Base-by-base conservation (phyloP, 2,797 vertebrate species). In the Manis crassicaudata region DNA sequence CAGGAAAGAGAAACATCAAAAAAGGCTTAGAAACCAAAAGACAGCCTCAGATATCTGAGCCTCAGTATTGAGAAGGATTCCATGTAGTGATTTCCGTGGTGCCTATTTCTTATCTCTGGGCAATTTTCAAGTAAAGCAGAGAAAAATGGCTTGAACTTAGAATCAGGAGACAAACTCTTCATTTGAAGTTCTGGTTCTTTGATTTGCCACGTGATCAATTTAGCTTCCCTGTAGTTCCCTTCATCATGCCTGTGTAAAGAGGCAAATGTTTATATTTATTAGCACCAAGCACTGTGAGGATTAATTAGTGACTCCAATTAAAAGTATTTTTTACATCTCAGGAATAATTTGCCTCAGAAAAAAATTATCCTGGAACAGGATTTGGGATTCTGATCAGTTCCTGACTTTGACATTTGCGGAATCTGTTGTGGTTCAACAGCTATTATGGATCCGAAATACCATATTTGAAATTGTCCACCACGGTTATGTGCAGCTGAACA, bases 241-340 rank as follows among this genome's bases (percentile, higher is more conserved):
- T 90, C 37, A n/a, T 54, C 52, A 9, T 23, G 76, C 56, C n/a
- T 85, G 35, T 21, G 14, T 37, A 63, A 93, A n/a, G 54, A 76
- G 54, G 29, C 25, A 75, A 52, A 1, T 77, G 73, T 91, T 92
- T 60, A 21, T 73, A 40, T 76, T 91, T 90, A 83, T 35, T 29
- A 50, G 25, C 2, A 29, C 50, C 6, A 20, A 92, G 17, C 14
- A 18, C 25, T 52, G 1, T 67, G 88, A 90, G 37, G 25, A 67
- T 94, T 87, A 80, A 77, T 95, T 95, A 91, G 21, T 84, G 68
- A 60, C 72, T 88, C 35, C 72, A 52, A 56, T 82, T 93, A 86
- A 37, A 92, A 94, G 63, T 40, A 23, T 54, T 75, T 56, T 65
- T 63, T 81, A 93, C 94, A 50, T 94, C 90, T 52, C 54, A 56